Conservation (phyloP, 2,113 vertebrate species). For the Ranitomeya imitator region DNA sequence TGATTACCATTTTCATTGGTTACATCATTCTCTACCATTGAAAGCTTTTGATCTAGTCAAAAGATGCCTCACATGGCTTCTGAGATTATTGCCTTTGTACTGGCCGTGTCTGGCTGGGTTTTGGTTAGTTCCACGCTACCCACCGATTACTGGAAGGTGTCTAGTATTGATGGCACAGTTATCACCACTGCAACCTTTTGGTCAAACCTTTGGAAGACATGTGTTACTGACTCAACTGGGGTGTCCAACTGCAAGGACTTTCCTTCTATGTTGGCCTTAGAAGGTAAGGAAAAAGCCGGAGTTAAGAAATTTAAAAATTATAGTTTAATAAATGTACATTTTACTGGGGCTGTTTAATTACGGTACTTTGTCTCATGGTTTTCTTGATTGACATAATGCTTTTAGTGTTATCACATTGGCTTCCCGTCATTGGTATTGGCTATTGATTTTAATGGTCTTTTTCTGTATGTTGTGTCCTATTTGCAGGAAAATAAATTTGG, state of each 20-base stretch:
- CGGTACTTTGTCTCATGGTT: no score
- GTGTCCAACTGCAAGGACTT: conserved; percentile 95
- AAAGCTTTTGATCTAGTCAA: neutral
- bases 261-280: conserved; percentile 91
- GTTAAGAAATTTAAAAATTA: neutral
- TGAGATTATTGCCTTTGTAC: conserved; percentile 85
- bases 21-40: neutral
- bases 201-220: conserved; percentile 93
- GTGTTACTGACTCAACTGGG: conserved; percentile 93
- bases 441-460: neutral
- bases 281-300: conserved; percentile 73
- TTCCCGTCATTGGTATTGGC: neutral
- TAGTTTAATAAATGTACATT: neutral
- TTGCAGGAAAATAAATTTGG: neutral
- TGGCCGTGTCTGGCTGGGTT: conserved; percentile 85
- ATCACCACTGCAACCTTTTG: conserved; percentile 94
- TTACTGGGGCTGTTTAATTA: no score
- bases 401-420: neutral
- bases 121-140: conserved; percentile 88
- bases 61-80: conserved; percentile 76
- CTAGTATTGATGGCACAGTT: conserved; percentile 87
- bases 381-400: no score
- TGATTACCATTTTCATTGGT: neutral
- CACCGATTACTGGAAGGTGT: conserved; percentile 94
- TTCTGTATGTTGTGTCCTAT: neutral